Conservation (phyloP, 2,888 invertebrate species). For the Chironomus tentans region DNA sequence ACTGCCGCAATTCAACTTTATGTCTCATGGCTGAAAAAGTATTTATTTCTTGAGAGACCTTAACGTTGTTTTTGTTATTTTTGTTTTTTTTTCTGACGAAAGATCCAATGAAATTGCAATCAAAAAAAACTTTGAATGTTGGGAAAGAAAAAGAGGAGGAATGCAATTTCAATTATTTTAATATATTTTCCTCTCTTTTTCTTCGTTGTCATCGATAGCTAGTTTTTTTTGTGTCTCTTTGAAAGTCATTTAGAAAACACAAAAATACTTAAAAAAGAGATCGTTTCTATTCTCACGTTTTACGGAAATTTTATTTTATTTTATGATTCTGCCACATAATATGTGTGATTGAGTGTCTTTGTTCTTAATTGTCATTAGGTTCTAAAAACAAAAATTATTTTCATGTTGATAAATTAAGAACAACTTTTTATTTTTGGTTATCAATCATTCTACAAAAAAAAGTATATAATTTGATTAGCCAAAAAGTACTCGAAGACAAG, state of each 20-base stretch:
- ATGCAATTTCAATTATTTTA: too few relatives aligned
- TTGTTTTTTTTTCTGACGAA: neutral
- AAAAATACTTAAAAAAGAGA: neutral
- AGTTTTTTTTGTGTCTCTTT: too few relatives aligned
- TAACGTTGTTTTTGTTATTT: neutral
- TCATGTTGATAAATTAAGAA: too few relatives aligned
- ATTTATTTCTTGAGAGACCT: constrained; percentile 1
- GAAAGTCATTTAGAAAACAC: too few relatives aligned
- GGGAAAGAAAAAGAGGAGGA: neutral
- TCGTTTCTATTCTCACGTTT: neutral
- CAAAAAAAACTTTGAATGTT: neutral
- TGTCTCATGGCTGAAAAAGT: neutral
- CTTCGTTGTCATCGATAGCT: too few relatives aligned
- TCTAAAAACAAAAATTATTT: too few relatives aligned
- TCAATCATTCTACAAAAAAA: neutral
- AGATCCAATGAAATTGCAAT: neutral
- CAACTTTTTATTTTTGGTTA: too few relatives aligned
- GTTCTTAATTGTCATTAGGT: neutral
- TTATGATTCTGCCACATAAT: neutral
- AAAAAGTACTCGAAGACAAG: neutral
- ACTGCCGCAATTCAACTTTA: neutral
- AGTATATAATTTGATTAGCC: neutral
- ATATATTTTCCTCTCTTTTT: too few relatives aligned
- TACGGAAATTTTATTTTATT: neutral
- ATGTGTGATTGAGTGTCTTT: neutral